Evolutionary conservation across 1,140 invertebrate species (phyloP).

Genomic region (Micrasema longulum): DNA sequence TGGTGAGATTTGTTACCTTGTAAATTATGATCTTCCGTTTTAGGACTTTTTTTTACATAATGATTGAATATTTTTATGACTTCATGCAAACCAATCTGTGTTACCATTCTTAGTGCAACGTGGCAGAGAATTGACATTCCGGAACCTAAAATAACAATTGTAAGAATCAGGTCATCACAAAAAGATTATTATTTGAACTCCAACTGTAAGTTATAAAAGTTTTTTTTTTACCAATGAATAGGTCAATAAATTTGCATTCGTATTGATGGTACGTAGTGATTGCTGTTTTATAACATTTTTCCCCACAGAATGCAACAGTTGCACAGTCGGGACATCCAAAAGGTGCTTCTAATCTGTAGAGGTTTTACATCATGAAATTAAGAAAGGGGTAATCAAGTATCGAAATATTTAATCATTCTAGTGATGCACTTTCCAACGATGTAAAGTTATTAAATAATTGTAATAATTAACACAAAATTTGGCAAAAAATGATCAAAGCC

Average conservation of each 20-base stretch:
- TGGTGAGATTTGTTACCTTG: conserved; percentile 2
- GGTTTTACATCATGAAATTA: neutral
- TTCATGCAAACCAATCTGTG: conserved; percentile 64
- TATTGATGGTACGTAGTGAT: conserved; percentile 79
- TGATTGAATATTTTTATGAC: conserved; percentile 57
- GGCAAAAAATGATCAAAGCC: too few relatives aligned
- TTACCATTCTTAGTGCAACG: conserved; percentile 74
- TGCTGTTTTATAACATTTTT: conserved; percentile 76
- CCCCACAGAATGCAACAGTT: conserved; percentile 80
- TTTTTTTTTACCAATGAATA: conserved; percentile 72
- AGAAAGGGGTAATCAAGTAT: too few relatives aligned
- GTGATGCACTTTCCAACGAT: too few relatives aligned
- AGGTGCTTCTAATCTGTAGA: conserved; percentile 67
- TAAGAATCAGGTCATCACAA: too few relatives aligned
- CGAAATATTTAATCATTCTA: too few relatives aligned
- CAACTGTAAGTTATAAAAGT: neutral
- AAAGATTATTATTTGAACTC: too few relatives aligned
- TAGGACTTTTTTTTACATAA: neutral
- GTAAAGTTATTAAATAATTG: too few relatives aligned
- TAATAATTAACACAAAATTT: too few relatives aligned
- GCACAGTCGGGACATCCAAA: conserved; percentile 82
- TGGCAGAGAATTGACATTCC: conserved; percentile 76
- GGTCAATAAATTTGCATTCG: conserved; percentile 83
- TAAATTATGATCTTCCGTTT: neutral
- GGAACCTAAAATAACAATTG: conserved; percentile 59